These are phyloP conservation scores for Diplazon laetatorius DNA, from an alignment of 2,888 invertebrate species.

Conservation along the genomic window DNA sequence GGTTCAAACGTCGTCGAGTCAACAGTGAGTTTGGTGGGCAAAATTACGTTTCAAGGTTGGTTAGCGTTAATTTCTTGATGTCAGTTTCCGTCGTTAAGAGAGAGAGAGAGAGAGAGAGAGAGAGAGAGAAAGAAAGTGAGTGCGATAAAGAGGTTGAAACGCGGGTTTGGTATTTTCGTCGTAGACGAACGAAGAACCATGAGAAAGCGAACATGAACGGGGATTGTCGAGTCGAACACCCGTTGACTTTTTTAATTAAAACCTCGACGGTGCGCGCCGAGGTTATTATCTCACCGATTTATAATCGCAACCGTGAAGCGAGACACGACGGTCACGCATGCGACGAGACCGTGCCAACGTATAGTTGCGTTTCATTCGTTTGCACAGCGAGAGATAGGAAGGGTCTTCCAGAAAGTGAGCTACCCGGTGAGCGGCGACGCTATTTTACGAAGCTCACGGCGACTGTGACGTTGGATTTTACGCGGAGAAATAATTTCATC, in stretches of 20 bases:
- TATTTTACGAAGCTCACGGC: neutral
- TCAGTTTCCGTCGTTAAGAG: neutral
- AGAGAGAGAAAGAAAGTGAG: no score
- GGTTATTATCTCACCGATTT: constrained; percentile 77
- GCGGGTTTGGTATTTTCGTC: neutral
- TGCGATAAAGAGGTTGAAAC: no score
- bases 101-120: no score
- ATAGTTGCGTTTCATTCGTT: constrained; percentile 7
- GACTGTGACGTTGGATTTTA: neutral
- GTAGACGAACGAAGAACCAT: neutral
- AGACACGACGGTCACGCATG: constrained; percentile 48
- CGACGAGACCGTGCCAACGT: neutral
- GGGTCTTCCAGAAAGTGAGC: neutral
- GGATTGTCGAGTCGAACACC: constrained; percentile 63
- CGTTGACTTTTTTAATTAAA: constrained; percentile 77
- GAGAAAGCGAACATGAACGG: constrained; percentile 57
- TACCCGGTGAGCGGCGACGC: no score
- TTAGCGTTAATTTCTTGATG: constrained; percentile 4
- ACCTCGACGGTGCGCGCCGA: constrained; percentile 69
- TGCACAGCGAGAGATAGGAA: neutral
- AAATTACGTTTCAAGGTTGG: constrained; percentile 11
- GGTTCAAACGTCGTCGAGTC: no score
- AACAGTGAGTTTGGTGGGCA: neutral
- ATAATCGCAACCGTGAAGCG: constrained; percentile 70
- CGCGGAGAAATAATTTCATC: neutral